Evolutionary conservation across 2,888 invertebrate species (phyloP).

Genomic region (Tenthredo distinguenda): DNA sequence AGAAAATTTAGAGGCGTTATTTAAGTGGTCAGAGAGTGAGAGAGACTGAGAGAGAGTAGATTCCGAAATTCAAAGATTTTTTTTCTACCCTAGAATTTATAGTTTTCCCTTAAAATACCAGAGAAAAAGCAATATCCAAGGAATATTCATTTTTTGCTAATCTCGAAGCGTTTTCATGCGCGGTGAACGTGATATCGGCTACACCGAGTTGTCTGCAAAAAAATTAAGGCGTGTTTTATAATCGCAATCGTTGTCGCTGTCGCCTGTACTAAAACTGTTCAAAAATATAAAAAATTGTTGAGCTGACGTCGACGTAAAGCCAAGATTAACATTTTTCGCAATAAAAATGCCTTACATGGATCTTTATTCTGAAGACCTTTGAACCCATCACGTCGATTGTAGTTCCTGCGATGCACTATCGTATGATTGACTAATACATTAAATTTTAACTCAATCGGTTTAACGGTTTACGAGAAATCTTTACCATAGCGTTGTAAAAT

Average conservation of each 20-base stretch:
- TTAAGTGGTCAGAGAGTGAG: neutral
- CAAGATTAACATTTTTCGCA: neutral
- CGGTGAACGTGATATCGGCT: neutral
- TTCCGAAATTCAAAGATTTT: neutral
- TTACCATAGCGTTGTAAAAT: neutral
- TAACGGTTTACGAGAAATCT: neutral
- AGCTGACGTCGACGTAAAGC: neutral
- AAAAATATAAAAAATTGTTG: neutral
- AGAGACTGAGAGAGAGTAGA: neutral
- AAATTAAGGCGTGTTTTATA: neutral
- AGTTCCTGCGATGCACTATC: neutral
- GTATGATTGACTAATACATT: neutral
- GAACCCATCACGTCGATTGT: neutral
- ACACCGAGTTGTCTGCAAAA: neutral
- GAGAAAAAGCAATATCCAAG: neutral
- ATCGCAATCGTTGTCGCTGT: neutral
- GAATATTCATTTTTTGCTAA: neutral
- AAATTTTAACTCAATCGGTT: neutral
- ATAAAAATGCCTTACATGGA: neutral
- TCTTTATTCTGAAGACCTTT: neutral
- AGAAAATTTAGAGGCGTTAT: neutral
- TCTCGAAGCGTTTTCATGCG: neutral
- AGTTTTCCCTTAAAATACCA: neutral
- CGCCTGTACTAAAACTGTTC: neutral
- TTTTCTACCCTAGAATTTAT: neutral